Conservation (phyloP, 2,113 vertebrate species). For the Euleptes europaea region DNA sequence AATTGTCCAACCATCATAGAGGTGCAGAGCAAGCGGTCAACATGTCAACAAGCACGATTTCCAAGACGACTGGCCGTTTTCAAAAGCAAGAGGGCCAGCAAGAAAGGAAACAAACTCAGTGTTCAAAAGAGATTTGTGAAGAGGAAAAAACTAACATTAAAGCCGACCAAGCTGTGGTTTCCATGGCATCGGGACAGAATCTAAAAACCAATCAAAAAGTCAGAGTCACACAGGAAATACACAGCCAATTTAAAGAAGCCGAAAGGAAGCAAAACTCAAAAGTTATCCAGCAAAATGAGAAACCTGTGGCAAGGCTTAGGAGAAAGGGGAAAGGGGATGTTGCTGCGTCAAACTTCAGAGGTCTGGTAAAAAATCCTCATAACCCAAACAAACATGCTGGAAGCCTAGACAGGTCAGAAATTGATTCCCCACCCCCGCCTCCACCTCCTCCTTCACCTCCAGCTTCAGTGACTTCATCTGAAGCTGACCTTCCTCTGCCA, state of each 20-base stretch:
- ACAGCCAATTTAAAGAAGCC: slow-evolving; percentile 42
- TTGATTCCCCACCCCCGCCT: slow-evolving; percentile 77
- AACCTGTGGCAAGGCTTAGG: slow-evolving; percentile 35
- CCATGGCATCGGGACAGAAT: slow-evolving; percentile 53
- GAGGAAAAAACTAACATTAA: slow-evolving; percentile 43
- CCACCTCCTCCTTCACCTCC: slow-evolving; percentile 72
- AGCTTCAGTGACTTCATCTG: slow-evolving; percentile 57
- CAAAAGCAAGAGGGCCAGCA: slow-evolving; percentile 51
- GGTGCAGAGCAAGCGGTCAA: slow-evolving; percentile 16
- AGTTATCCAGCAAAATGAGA: slow-evolving; percentile 46
- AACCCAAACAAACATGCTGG: slow-evolving; percentile 63
- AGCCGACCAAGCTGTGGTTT: slow-evolving; percentile 28
- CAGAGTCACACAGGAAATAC: slow-evolving; percentile 38
- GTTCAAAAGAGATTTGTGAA: slow-evolving; percentile 43
- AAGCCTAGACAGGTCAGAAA: slow-evolving; percentile 70
- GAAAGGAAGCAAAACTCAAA: slow-evolving; percentile 50
- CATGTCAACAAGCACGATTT: slow-evolving; percentile 11
- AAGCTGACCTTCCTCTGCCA: slow-evolving; percentile 79
- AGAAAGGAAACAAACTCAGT: slow-evolving; percentile 35
- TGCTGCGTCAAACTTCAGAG: slow-evolving; percentile 49
- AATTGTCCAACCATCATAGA: slow-evolving; percentile 21
- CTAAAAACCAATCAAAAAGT: slow-evolving; percentile 38
- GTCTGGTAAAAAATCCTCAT: slow-evolving; percentile 46
- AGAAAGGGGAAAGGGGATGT: slow-evolving; percentile 53
- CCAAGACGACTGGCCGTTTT: slow-evolving; percentile 16